These are phyloP conservation scores for Brachyptera risi DNA, from an alignment of 2,888 invertebrate species.

Conservation along the genomic window DNA sequence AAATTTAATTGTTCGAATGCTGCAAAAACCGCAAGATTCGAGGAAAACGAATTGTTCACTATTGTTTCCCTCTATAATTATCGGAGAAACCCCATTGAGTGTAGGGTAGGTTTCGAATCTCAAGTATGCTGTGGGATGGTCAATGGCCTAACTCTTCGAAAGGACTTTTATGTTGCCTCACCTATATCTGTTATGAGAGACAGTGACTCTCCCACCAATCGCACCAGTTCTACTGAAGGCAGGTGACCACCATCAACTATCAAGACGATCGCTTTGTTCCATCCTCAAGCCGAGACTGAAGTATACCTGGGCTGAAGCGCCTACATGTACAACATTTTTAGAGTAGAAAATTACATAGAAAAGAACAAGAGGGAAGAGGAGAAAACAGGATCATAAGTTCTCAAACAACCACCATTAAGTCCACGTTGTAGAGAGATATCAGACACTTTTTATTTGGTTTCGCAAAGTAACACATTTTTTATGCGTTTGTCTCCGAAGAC, in stretches of 20 bases:
- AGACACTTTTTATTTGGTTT: background rate
- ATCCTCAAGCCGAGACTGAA: background rate
- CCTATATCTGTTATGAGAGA: background rate
- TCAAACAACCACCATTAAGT: too few species aligned
- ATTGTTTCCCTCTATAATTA: slow-evolving; percentile 14
- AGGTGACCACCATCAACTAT: background rate
- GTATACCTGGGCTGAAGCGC: background rate
- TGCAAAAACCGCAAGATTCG: slow-evolving; percentile 13
- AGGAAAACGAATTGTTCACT: slow-evolving; percentile 10
- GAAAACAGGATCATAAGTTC: background rate
- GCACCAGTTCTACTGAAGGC: background rate
- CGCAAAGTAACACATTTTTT: background rate
- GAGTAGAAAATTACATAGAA: background rate
- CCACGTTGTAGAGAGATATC: background rate
- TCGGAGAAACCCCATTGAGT: too few species aligned
- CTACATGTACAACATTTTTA: background rate
- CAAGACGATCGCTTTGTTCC: slow-evolving; percentile 1
- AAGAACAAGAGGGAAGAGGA: slow-evolving; percentile 2
- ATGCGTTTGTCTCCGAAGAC: too few species aligned
- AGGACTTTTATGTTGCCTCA: background rate
- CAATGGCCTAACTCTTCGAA: background rate
- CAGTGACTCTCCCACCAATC: slow-evolving; percentile 5
- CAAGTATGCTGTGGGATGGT: slow-evolving; percentile 14
- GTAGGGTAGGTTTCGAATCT: background rate
- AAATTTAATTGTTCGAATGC: slow-evolving; percentile 1